Base-by-base conservation (phyloP, 2,888 invertebrate species). In the Seira ritae region DNA sequence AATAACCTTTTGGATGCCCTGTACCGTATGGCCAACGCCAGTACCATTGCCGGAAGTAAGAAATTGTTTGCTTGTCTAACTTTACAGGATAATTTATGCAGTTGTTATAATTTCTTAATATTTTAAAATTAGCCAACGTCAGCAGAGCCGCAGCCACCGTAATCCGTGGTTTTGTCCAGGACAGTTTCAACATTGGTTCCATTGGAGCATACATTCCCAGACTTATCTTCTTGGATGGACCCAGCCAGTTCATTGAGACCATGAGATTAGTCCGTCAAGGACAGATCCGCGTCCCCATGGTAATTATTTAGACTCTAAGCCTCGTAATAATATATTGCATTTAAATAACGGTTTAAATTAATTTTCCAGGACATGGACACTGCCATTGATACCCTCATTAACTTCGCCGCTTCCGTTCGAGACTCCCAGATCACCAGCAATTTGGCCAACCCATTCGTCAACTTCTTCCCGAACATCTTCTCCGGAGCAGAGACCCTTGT, bases 321-420 rank as follows among this genome's bases (percentile, higher is more conserved):
- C n/a, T n/a, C n/a, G n/a, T n/a, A n/a, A n/a, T n/a, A n/a, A n/a
- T n/a, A n/a, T n/a, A n/a, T n/a, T n/a, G n/a, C n/a, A n/a, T n/a
- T n/a, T n/a, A n/a, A n/a, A n/a, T n/a, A n/a, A n/a, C n/a, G n/a
- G n/a, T n/a, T n/a, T n/a, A n/a, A n/a, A n/a, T n/a, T n/a, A n/a
- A n/a, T n/a, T n/a, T n/a, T n/a, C n/a, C n/a, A n/a, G n/a, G 87
- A 88, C 71, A 78, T 86, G 65, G 84, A 87, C 78, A 65, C 74
- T 42, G 86, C 88, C 62, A 87, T 88, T 42, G 88, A 88, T 68
- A 88, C 87, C n/a, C 75, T 87, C 15, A 87, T 88, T 67, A 84
- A 85, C 60, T 88, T 88, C 72, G 86, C 87, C 24, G 86, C 80
- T 60, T 84, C 84, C 22, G 76, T 84, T 17, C 65, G 88, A 12